Evolutionary conservation across 2,797 vertebrate species (phyloP), one percentile per base, ranked within the genome.

Genomic region (Falco naumanni): DNA sequence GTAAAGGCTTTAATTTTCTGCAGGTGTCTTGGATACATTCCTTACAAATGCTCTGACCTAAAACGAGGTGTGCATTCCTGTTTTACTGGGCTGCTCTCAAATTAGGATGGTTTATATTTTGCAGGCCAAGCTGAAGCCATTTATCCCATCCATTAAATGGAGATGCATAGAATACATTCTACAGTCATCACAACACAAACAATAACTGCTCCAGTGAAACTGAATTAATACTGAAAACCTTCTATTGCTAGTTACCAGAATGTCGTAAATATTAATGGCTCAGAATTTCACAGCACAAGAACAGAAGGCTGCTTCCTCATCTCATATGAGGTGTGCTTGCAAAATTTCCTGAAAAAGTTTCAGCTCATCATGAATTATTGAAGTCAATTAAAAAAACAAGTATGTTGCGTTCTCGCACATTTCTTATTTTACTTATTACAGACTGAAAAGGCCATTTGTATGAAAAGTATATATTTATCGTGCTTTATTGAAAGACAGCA

Each of bases 1-100:
- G 87, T 45, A 94, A 96, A 87, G 69, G 91, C 88, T 97, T 97
- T 97, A 96, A 97, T 98, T 98, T 98, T 98, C 96, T 97, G 95
- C 97, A 98, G 98, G 98, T 98, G 97, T 94, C 96, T 97, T 97
- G 96, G 97, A 95, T 84, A 88, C 84, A 93, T 90, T 95, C 93
- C 79, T 94, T 53, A 74, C 56, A 96, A 95, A 97, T 94, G 95
- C 70, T 89, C 61, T 90, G 84, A 83, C 92, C 94, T 89, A 83
- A 96, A 96, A 97, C 87, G 92, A 98, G 92, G 96, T 95, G 83
- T 34, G 5, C 94, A 93, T 97, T 97, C 96, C 94, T 96, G 53
- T 85, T 96, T 92, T 83, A 93, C 80, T 92, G 53, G 76, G 88
- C 53, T 87, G 66, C 59, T 92, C 85, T 95, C 76, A 85, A 89